Evolutionary conservation across 2,797 vertebrate genomes (phyloP), one percentile per base, ranked within the genome.

Genomic region (Phrynocephalus forsythii): DNA sequence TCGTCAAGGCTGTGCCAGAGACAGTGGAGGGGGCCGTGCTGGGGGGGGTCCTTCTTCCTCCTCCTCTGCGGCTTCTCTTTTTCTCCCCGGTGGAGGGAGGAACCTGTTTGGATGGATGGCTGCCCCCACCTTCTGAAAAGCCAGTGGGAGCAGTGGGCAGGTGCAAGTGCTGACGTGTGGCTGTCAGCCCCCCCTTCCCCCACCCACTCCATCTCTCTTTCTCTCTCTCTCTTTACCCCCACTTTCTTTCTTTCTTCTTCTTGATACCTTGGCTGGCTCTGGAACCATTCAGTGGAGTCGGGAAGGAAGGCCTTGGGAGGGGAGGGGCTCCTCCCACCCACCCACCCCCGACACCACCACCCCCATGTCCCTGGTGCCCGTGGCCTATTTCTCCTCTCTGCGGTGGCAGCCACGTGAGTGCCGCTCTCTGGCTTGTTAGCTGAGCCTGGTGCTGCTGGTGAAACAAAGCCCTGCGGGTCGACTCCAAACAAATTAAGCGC

Each of bases 1-100:
- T 33, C 13, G 72, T 86, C 67, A 84, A 79, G 88, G 84, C 88
- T 78, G 52, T 79, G 75, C 50, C 73, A 38, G 71, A 68, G 26
- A 67, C 44, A 72, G 38, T 56, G 52, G 69, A 50, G 30, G 60
- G 44, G 3, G 86, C 38, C 1, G 50, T 7, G 67, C 22, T 2
- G n/a, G 15, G 5, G 30, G 52, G 52, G 52, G 10, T 56, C 13
- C 9, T 38, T 7, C 1, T 6, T 44, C 38, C 30, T 20, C 22
- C n/a, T 75, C 33, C 15, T 75, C 52, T 44, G 9, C 56, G 9
- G 18, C 33, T 6, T 33, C 30, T 69, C 68, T 28, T 69, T 10
- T 71, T 28, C 28, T n/a, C n/a, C 24, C 9, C 6, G 10, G 24
- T 28, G 3, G 28, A n/a, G 3, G 24, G 15, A 18, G 11, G 66